Conservation (phyloP, 2,797 vertebrate species). For the Acrocephalus scirpaceus region DNA sequence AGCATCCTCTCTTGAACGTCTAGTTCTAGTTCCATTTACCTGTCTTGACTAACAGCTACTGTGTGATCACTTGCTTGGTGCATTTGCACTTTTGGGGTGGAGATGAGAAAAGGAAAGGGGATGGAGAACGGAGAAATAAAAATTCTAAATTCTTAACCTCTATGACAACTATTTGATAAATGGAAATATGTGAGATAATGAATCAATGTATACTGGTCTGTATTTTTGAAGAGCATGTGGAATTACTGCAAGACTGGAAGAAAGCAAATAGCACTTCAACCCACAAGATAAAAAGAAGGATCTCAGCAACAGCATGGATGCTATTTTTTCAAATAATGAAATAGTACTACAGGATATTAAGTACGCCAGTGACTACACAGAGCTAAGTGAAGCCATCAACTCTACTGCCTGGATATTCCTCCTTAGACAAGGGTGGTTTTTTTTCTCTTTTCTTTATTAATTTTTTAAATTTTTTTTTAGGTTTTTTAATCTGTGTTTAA, state of each 20-base stretch:
- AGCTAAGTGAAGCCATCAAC: not conserved
- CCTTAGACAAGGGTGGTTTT: not conserved
- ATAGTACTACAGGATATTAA: not conserved
- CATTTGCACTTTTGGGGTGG: not conserved
- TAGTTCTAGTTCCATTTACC: not conserved
- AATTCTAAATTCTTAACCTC: not conserved
- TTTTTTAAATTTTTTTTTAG: not conserved
- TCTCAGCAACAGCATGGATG: not conserved
- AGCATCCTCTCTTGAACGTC: not conserved
- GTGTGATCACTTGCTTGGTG: not conserved
- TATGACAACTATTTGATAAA: not conserved
- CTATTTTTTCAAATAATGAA: not conserved
- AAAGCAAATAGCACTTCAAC: not conserved
- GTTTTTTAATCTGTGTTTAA: not conserved
- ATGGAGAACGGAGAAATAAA: not conserved
- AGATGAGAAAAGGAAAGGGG: not conserved
- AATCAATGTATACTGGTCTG: not conserved
- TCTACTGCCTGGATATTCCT: not conserved
- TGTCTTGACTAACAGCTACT: not conserved
- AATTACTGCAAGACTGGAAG: not conserved
- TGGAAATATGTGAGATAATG: not conserved
- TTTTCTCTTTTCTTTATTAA: rapidly evolving
- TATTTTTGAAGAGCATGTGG: slow-evolving; percentile 21
- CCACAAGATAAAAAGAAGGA: not conserved
- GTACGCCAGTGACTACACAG: not conserved